These are phyloP conservation scores for Monomorium pharaonis DNA, from an alignment of 1,140 invertebrate species.

Conservation along the genomic window DNA sequence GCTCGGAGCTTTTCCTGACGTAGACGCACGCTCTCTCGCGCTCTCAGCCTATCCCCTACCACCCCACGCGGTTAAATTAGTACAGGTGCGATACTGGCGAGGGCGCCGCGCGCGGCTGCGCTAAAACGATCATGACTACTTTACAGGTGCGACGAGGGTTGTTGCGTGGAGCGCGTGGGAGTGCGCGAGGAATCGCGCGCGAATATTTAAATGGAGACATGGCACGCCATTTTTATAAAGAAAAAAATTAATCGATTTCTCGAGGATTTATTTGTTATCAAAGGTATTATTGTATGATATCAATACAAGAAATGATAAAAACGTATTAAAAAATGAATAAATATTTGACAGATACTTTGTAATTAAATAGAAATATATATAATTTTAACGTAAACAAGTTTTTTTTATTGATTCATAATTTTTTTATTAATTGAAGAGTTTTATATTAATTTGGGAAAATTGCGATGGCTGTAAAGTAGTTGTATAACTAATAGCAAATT, in stretches of 20 bases:
- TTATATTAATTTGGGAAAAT: not conserved
- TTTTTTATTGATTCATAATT: not conserved
- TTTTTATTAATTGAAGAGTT: not conserved
- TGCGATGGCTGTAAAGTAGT: not conserved
- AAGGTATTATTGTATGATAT: not conserved
- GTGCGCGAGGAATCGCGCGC: not conserved
- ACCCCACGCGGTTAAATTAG: constrained; percentile 3
- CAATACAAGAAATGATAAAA: not conserved
- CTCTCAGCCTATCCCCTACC: constrained; percentile 51
- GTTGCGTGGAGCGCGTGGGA: not conserved
- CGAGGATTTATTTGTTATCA: not conserved
- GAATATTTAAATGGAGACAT: constrained; percentile 18
- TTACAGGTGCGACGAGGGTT: not conserved
- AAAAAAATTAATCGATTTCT: not conserved
- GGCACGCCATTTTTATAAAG: not conserved
- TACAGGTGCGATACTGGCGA: constrained; percentile 26
- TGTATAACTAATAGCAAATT: not conserved
- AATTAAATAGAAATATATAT: not conserved
- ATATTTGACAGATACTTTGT: not conserved
- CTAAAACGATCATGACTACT: constrained; percentile 51
- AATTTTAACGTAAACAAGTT: not conserved
- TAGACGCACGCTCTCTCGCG: constrained; percentile 81
- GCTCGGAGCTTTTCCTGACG: constrained; percentile 83
- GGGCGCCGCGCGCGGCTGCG: constrained; percentile 39
- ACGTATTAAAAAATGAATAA: not conserved